Base-by-base conservation (phyloP, 2,888 invertebrate genomes). In the Ommatoiulus sabulosus region DNA sequence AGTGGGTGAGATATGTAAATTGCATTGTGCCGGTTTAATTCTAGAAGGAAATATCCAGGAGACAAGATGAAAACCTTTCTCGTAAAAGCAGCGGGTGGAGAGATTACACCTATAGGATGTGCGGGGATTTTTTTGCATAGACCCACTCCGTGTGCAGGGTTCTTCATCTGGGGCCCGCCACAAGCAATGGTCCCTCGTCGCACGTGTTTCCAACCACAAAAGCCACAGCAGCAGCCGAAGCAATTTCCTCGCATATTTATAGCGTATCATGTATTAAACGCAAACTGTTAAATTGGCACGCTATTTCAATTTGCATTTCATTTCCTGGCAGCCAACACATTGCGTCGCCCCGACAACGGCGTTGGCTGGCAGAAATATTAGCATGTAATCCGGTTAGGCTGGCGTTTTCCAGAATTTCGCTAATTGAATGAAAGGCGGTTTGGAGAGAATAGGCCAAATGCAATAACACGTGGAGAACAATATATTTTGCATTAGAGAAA, bases 271-370 rank as follows among this genome's bases (percentile, higher is more conserved):
- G 52, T 84, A 35, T 86, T 88, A 88, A 88, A 88, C 52, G 86
- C 52, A 88, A 88, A 88, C 88, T 84, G 88, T 85, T 88, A 88
- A 88, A 88, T 88, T 88, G 88, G 88, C 88, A 85, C 52, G 88
- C 88, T 84, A 88, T 88, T 86, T 86, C 88, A 88, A 88, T 88
- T 88, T 88, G 88, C 88, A 88, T 88, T 86, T 86, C 44, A 88
- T 88, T 88, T 88, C 88, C 88, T 88, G 84, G 35, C 86, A 48
- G 52, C 46, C 52, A 44, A 86, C 80, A 43, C 86, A 48, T 43
- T 80, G 84, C 48, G 84, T 88, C 52, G 88, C 52, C 88, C n/a
- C 5, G 85, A 48, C 84, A 88, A 85, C 88, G 20, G 35, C 72
- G 44, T 48, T 44, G 52, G 57, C 52, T 44, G 63, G 87, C n/a